A percentile compares a stretch with the other conserved stretches of the same genome.
Evolutionary conservation across 2,797 vertebrate genomes (phyloP).

Genomic region (Spinibarbus caldwelli): DNA sequence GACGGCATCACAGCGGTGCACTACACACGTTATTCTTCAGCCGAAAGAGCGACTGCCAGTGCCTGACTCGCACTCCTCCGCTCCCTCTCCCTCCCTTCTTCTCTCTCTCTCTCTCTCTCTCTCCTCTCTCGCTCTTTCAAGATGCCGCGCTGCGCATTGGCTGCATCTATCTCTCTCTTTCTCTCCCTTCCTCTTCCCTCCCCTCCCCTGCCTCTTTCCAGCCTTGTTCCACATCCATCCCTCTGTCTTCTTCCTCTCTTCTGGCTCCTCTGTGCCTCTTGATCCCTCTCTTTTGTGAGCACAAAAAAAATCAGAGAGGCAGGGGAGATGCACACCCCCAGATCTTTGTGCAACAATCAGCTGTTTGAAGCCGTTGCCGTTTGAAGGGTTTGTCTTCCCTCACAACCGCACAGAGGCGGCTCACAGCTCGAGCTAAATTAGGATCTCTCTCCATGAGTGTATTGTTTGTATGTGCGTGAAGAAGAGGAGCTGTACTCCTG

Average conservation of each 20-base stretch:
- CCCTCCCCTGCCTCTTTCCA: slow-evolving; percentile 66
- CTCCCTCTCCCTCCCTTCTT: slow-evolving; percentile 42
- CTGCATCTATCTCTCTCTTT: slow-evolving; percentile 60
- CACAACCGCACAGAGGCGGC: slow-evolving; percentile 27
- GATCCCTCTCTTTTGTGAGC: slow-evolving; percentile 42
- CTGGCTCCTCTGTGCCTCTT: slow-evolving; percentile 17
- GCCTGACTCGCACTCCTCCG: slow-evolving; percentile 56
- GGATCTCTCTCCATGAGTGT: slow-evolving; percentile 38
- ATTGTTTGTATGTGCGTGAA: slow-evolving; percentile 42
- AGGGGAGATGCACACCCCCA: slow-evolving; percentile 32
- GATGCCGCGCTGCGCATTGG: slow-evolving; percentile 80
- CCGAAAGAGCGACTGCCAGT: slow-evolving; percentile 72
- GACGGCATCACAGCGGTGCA: slow-evolving; percentile 68
- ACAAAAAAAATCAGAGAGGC: slow-evolving; percentile 35
- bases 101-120: too few species aligned
- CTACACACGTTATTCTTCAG: slow-evolving; percentile 65
- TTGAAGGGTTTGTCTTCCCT: slow-evolving; percentile 19
- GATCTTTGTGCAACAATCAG: slow-evolving; percentile 54
- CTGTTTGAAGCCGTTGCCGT: slow-evolving; percentile 63
- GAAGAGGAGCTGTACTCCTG: slow-evolving; percentile 40
- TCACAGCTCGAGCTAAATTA: slow-evolving; percentile 47
- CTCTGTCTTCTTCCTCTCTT: slow-evolving; percentile 11
- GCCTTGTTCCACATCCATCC: slow-evolving; percentile 44
- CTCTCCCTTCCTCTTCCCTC: slow-evolving; percentile 40
- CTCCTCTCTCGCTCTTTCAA: slow-evolving; percentile 67